These are phyloP conservation scores for Oenanthe oenanthe DNA, from an alignment of 2,113 vertebrate species.

Conservation along the genomic window DNA sequence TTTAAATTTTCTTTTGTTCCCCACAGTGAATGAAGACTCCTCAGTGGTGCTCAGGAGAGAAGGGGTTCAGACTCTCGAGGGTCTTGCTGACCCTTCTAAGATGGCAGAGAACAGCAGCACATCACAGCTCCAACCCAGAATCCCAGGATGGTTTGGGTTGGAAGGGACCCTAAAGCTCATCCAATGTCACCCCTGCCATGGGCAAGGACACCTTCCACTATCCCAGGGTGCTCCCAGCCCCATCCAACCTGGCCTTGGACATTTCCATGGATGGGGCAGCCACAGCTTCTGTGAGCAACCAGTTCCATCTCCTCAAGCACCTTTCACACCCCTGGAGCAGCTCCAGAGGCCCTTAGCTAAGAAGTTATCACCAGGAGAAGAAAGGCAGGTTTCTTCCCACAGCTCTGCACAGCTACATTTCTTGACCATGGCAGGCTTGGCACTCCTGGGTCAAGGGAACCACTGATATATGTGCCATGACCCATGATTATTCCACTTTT, in stretches of 20 bases:
- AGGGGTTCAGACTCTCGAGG: background rate
- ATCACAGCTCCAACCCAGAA: background rate
- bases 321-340: background rate
- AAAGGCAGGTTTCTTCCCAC: background rate
- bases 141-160: background rate
- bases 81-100: background rate
- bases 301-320: background rate
- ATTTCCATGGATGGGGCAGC: background rate
- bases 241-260: rapidly evolving
- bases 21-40: rapidly evolving
- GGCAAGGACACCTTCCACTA: background rate
- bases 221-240: background rate
- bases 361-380: background rate
- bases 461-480: background rate
- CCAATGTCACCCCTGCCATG: background rate
- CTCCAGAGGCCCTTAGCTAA: background rate
- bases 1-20: background rate
- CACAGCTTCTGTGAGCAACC: background rate
- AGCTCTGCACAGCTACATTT: background rate
- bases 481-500: background rate
- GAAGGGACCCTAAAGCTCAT: background rate
- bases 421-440: background rate
- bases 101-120: background rate
- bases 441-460: background rate
- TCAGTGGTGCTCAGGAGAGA: background rate